phyloP scores from a whole-genome alignment of 2,113 vertebrate species.

The Protobothrops mucrosquamatus region DNA sequence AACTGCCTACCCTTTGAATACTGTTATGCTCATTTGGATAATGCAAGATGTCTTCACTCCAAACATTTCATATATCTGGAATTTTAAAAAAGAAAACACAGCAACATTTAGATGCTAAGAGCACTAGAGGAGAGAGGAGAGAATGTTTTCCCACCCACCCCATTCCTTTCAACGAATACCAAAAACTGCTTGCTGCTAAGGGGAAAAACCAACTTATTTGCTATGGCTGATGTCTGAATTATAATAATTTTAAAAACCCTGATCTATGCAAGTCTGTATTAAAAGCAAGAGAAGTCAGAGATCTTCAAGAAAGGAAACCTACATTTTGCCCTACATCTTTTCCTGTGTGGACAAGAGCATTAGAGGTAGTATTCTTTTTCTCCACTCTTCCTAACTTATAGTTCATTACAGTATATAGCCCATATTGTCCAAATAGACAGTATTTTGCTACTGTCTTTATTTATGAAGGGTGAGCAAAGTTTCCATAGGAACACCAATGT shows the following conservation, averaged over 20 bases:
- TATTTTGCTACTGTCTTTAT: neutral
- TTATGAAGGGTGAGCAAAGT: neutral
- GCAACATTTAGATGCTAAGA: conserved; percentile 48
- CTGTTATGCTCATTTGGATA: conserved; percentile 10
- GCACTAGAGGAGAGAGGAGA: conserved; percentile 17
- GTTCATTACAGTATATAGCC: neutral
- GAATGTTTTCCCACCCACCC: conserved; percentile 23
- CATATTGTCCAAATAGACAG: neutral
- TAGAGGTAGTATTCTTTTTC: neutral
- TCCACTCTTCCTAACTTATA: neutral
- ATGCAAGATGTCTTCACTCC: conserved; percentile 8
- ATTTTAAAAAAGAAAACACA: conserved; percentile 20
- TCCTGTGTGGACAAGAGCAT: conserved; percentile 29
- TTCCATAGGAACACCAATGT: neutral
- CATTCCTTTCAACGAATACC: conserved; percentile 61
- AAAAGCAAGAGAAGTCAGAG: conserved; percentile 77
- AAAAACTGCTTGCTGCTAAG: conserved; percentile 83
- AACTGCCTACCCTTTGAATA: neutral
- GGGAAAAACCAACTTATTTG: conserved; percentile 55
- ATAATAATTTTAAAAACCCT: conserved; percentile 30
- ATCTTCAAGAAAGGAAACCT: conserved; percentile 63
- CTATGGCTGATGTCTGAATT: conserved; percentile 78
- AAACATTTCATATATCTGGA: conserved; percentile 9
- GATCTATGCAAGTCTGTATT: conserved; percentile 64
- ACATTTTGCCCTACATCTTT: neutral